phyloP scores from a whole-genome alignment of 2,113 vertebrate species.

The Rhizomys pruinosus region DNA sequence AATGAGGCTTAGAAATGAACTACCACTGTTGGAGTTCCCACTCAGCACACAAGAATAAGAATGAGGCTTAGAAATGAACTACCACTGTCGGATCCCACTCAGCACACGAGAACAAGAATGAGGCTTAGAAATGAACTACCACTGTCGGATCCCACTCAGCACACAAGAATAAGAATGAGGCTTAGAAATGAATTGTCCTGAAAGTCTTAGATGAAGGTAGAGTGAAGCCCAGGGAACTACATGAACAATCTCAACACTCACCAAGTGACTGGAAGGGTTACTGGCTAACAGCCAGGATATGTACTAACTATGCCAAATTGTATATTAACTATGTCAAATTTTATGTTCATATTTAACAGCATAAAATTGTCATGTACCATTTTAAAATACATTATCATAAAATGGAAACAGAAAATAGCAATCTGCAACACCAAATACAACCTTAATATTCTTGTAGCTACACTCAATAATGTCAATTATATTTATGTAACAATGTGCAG shows the following conservation, averaged over 20 bases:
- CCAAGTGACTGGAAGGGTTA: neutral
- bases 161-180: neutral
- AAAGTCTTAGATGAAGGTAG: neutral
- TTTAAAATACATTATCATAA: neutral
- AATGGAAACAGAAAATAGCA: slow-evolving; percentile 50
- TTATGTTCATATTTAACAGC: slow-evolving; percentile 39
- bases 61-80: neutral
- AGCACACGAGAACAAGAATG: neutral
- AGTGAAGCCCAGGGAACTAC: neutral
- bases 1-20: neutral
- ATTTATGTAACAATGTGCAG: neutral
- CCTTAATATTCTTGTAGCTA: neutral
- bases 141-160: neutral
- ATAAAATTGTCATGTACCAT: neutral
- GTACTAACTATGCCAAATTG: neutral
- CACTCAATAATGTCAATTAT: neutral
- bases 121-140: neutral
- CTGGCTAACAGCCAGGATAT: neutral
- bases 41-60: neutral
- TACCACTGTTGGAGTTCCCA: accelerated
- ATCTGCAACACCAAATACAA: slow-evolving; percentile 13
- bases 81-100: neutral
- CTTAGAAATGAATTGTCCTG: neutral
- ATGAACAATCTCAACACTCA: neutral
- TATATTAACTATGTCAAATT: slow-evolving; percentile 15